Evolutionary conservation across 1,140 invertebrate genomes (phyloP).

Genomic region (Vollenhovia emeryi): DNA sequence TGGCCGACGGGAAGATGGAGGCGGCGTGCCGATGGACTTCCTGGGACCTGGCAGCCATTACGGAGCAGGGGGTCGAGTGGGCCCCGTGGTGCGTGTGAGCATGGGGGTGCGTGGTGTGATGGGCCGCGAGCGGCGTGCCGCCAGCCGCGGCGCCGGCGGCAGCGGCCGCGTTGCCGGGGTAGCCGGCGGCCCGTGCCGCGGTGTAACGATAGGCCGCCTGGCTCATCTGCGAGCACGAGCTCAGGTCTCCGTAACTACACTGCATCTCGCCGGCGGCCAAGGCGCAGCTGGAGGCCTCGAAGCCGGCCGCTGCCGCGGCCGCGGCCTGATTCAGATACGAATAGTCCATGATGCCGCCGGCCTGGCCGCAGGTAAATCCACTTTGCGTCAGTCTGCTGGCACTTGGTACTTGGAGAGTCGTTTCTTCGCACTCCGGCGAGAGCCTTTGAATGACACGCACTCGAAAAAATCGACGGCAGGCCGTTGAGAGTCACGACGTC

Average conservation of each 20-base stretch:
- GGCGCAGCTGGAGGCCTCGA: constrained; percentile 89
- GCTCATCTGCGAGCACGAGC: constrained; percentile 95
- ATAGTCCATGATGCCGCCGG: constrained; percentile 87
- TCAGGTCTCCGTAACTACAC: constrained; percentile 93
- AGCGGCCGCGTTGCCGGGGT: constrained; percentile 80
- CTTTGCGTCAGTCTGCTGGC: constrained; percentile 7
- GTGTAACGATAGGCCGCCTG: constrained; percentile 91
- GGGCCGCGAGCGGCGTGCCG: constrained; percentile 80
- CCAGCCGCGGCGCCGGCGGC: constrained; percentile 79
- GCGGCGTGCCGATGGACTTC: constrained; percentile 87
- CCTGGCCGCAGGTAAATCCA: background rate
- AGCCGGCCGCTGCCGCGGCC: constrained; percentile 86
- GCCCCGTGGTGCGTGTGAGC: constrained; percentile 83
- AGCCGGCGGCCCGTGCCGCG: constrained; percentile 85
- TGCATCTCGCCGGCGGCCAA: constrained; percentile 89
- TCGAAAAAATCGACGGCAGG: background rate
- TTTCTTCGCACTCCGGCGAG: background rate
- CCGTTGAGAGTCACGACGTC: background rate
- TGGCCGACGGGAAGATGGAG: constrained; percentile 88
- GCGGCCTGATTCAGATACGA: constrained; percentile 90
- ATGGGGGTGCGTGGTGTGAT: constrained; percentile 84
- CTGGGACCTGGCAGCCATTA: constrained; percentile 87
- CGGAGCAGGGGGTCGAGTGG: constrained; percentile 85
- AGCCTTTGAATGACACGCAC: background rate
- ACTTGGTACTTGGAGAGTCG: constrained; percentile 11